phyloP scores from a whole-genome alignment of 2,113 vertebrate species.

The Pelobates fuscus region DNA sequence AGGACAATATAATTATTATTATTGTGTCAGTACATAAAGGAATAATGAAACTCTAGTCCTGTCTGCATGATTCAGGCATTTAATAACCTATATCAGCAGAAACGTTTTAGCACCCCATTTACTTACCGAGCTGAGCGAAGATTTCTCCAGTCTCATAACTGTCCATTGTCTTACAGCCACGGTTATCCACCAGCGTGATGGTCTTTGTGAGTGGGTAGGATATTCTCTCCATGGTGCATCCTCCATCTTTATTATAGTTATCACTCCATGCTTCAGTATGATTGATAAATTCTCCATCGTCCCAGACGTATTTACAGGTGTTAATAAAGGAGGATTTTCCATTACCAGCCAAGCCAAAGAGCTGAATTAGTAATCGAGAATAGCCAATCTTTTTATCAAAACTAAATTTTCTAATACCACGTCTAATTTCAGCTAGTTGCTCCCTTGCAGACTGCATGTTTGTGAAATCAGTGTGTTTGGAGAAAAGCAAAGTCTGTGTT shows the following conservation, averaged over 20 bases:
- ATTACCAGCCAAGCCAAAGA: slow-evolving; percentile 9
- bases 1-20: too few species aligned
- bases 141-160: too few species aligned
- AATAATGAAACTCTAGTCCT: too few species aligned
- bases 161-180: too few species aligned
- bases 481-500: too few species aligned
- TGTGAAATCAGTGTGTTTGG: too few species aligned
- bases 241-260: too few species aligned
- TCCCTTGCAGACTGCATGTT: neutral
- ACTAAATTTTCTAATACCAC: neutral
- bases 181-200: neutral
- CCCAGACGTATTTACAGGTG: slow-evolving; percentile 2
- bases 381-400: neutral
- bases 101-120: too few species aligned
- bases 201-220: slow-evolving; percentile 1
- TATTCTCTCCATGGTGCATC: neutral
- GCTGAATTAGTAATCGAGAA: neutral
- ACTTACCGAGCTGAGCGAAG: slow-evolving; percentile 16
- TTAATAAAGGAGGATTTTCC: slow-evolving; percentile 24
- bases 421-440: neutral
- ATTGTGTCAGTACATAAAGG: too few species aligned
- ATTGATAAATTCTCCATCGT: neutral
- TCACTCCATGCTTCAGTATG: neutral
- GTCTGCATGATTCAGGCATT: too few species aligned
- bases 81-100: too few species aligned